phyloP scores from a whole-genome alignment of 2,113 vertebrate genomes.

The Ascaphus truei region DNA sequence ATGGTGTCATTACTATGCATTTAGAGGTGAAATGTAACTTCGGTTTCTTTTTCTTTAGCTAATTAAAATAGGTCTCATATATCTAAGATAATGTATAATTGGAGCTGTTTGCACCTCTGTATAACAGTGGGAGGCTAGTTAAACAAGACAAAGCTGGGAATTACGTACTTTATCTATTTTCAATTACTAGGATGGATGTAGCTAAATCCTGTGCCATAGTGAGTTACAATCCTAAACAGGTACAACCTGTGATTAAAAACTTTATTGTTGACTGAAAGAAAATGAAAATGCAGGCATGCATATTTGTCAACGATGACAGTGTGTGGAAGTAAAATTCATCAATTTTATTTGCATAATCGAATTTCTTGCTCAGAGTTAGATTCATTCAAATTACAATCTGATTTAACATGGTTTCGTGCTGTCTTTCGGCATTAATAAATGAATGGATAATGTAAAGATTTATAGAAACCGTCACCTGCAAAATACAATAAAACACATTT shows the following conservation, averaged over 20 bases:
- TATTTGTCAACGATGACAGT: slow-evolving; percentile 8
- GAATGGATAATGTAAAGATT: background rate
- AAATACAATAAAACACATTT: no score
- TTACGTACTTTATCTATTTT: slow-evolving; percentile 32
- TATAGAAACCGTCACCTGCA: background rate
- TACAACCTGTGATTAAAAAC: slow-evolving; percentile 25
- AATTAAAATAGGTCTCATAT: slow-evolving; percentile 32
- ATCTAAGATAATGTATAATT: slow-evolving; percentile 31
- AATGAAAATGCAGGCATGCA: slow-evolving; percentile 13
- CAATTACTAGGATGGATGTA: slow-evolving; percentile 28
- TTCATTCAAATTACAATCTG: slow-evolving; percentile 5
- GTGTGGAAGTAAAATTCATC: slow-evolving; percentile 3
- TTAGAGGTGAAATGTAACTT: slow-evolving; percentile 23
- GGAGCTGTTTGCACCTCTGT: slow-evolving; percentile 31
- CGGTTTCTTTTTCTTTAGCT: slow-evolving; percentile 21
- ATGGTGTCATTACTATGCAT: slow-evolving; percentile 16
- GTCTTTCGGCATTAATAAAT: background rate
- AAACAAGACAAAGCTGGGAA: slow-evolving; percentile 32
- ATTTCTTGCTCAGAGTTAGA: background rate
- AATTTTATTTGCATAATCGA: slow-evolving; percentile 8
- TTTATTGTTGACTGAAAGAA: slow-evolving; percentile 10
- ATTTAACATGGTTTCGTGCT: background rate
- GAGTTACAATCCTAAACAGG: slow-evolving; percentile 23
- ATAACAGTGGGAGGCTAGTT: slow-evolving; percentile 32
- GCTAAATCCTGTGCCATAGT: slow-evolving; percentile 16